Evolutionary conservation across 2,113 vertebrate species (phyloP).

Genomic region (Equus przewalskii): DNA sequence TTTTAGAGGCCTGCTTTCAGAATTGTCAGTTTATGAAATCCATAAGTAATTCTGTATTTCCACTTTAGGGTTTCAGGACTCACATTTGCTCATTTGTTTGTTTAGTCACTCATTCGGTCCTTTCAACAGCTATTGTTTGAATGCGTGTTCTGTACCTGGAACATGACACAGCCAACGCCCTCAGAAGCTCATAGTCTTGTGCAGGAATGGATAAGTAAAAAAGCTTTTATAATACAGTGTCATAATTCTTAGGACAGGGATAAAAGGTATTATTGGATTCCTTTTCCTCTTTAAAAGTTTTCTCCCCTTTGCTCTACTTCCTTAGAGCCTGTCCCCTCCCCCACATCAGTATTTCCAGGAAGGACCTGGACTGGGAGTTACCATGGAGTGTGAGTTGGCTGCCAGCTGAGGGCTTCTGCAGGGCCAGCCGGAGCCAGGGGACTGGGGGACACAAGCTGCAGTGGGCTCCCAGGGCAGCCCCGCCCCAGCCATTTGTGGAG

Average conservation of each 20-base stretch:
- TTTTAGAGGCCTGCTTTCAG: background rate
- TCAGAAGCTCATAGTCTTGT: background rate
- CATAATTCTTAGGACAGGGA: background rate
- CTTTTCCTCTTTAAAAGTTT: background rate
- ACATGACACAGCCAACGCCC: no score
- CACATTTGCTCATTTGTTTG: background rate
- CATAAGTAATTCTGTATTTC: background rate
- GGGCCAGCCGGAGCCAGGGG: background rate
- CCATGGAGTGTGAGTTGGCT: background rate
- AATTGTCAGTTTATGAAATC: background rate
- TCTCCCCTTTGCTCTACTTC: background rate
- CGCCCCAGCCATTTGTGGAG: background rate
- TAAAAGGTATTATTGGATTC: background rate
- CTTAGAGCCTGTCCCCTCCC: background rate
- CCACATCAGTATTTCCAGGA: background rate
- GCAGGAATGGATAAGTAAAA: background rate
- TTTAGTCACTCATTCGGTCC: background rate
- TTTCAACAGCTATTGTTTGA: background rate
- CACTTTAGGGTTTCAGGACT: background rate
- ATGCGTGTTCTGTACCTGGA: background rate
- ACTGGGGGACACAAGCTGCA: accelerated
- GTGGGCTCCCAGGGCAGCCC: background rate
- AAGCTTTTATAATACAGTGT: background rate
- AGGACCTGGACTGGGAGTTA: background rate
- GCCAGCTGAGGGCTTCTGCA: background rate